Percentiles rank a stretch among this genome's conserved stretches.
Conservation (phyloP, 2,113 vertebrate genomes). For the Gadus macrocephalus region DNA sequence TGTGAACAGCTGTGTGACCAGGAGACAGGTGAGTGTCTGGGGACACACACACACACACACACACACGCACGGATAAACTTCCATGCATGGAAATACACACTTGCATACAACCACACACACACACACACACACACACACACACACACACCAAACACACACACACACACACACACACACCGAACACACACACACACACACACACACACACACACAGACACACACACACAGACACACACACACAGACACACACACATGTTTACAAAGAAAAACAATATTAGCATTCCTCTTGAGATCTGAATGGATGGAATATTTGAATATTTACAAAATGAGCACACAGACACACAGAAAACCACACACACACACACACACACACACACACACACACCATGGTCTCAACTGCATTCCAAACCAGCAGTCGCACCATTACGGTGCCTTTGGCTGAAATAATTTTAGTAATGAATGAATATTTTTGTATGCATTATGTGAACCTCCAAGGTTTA, state of each 20-base stretch:
- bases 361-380: not conserved
- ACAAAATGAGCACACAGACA: too few relatives aligned
- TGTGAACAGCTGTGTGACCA: conserved; percentile 96
- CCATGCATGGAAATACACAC: not conserved
- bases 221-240: not conserved
- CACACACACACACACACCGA: not conserved
- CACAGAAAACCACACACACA: not conserved
- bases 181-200: not conserved
- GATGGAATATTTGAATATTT: too few relatives aligned
- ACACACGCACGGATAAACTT: not conserved
- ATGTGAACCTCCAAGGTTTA: too few relatives aligned
- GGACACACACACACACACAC: conserved; percentile 11
- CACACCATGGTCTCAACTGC: too few relatives aligned
- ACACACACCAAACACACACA: not conserved
- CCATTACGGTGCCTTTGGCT: too few relatives aligned
- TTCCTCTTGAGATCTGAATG: too few relatives aligned
- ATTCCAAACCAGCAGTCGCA: too few relatives aligned
- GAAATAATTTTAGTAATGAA: too few relatives aligned
- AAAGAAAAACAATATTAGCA: too few relatives aligned
- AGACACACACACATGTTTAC: too few relatives aligned
- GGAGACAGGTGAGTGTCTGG: conserved; percentile 82
- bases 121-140: not conserved
- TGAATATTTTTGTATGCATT: too few relatives aligned
- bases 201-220: not conserved
- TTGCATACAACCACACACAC: too few relatives aligned